Conservation (phyloP, 2,797 vertebrate genomes). For the Lagodon rhomboides region DNA sequence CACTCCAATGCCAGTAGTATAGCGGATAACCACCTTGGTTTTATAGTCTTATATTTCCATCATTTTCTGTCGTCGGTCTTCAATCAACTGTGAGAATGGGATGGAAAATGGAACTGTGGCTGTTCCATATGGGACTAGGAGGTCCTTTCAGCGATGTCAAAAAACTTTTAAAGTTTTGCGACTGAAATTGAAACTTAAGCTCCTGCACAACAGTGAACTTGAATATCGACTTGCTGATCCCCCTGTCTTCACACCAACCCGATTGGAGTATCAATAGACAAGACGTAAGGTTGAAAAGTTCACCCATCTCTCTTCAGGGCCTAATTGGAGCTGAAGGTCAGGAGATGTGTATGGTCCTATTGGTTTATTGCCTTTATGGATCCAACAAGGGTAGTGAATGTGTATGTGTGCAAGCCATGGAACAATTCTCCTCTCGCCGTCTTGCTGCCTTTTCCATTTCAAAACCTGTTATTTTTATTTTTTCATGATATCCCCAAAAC, state of each 20-base stretch:
- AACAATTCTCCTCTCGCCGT: slow-evolving; percentile 49
- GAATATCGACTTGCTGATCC: slow-evolving; percentile 68
- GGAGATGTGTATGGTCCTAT: slow-evolving; percentile 77
- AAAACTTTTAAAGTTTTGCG: slow-evolving; percentile 62
- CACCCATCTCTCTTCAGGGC: slow-evolving; percentile 76
- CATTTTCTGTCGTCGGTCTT: slow-evolving; percentile 55
- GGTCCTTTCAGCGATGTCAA: slow-evolving; percentile 40
- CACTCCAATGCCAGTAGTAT: slow-evolving; percentile 23
- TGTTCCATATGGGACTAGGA: slow-evolving; percentile 49
- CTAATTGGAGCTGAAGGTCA: slow-evolving; percentile 86
- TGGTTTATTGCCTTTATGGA: slow-evolving; percentile 81
- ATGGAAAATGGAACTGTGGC: slow-evolving; percentile 59
- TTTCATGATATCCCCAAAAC: slow-evolving; percentile 71
- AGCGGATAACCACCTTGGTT: slow-evolving; percentile 50
- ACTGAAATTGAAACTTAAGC: slow-evolving; percentile 54
- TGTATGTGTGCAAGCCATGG: slow-evolving; percentile 43
- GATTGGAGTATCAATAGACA: slow-evolving; percentile 77
- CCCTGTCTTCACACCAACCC: slow-evolving; percentile 55
- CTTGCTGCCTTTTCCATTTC: slow-evolving; percentile 65
- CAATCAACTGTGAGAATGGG: slow-evolving; percentile 51
- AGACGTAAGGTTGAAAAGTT: slow-evolving; percentile 83
- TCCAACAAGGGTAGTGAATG: slow-evolving; percentile 56
- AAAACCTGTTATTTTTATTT: slow-evolving; percentile 68
- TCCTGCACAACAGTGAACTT: slow-evolving; percentile 52
- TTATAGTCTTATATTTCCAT: slow-evolving; percentile 54